phyloP scores from a whole-genome alignment of 2,113 vertebrate species.

The Lasiurus borealis region DNA sequence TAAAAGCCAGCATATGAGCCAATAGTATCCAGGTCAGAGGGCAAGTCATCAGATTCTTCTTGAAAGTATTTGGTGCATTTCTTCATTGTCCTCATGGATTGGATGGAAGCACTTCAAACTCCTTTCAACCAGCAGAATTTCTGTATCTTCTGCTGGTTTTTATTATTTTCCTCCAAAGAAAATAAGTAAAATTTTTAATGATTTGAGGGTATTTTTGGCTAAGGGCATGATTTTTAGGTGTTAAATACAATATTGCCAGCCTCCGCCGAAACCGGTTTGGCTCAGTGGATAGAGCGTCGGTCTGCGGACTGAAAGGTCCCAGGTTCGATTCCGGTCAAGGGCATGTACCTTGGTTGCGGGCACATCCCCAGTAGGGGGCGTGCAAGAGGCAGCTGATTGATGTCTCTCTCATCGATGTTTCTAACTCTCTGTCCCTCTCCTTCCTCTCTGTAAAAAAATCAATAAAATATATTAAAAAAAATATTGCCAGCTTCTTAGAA shows the following conservation, averaged over 20 bases:
- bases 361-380: too few relatives aligned
- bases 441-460: too few relatives aligned
- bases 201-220: constrained; percentile 39
- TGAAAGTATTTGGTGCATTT: constrained; percentile 18
- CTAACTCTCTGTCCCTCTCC: too few relatives aligned
- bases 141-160: constrained; percentile 17
- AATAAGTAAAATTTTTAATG: constrained; percentile 43
- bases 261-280: too few relatives aligned
- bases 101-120: neutral
- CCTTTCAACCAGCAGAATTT: constrained; percentile 42
- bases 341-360: too few relatives aligned
- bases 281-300: too few relatives aligned
- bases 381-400: too few relatives aligned
- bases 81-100: neutral
- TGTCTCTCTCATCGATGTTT: too few relatives aligned
- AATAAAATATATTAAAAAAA: too few relatives aligned
- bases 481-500: constrained; percentile 2
- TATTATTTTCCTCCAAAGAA: constrained; percentile 61
- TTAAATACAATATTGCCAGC: constrained; percentile 68
- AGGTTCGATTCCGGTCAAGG: too few relatives aligned
- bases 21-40: neutral
- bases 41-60: neutral
- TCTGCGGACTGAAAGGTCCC: too few relatives aligned
- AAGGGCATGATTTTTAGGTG: constrained; percentile 57
- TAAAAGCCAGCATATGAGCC: neutral